phyloP scores from a whole-genome alignment of 2,113 vertebrate genomes.

The Coryphaenoides rupestris region DNA sequence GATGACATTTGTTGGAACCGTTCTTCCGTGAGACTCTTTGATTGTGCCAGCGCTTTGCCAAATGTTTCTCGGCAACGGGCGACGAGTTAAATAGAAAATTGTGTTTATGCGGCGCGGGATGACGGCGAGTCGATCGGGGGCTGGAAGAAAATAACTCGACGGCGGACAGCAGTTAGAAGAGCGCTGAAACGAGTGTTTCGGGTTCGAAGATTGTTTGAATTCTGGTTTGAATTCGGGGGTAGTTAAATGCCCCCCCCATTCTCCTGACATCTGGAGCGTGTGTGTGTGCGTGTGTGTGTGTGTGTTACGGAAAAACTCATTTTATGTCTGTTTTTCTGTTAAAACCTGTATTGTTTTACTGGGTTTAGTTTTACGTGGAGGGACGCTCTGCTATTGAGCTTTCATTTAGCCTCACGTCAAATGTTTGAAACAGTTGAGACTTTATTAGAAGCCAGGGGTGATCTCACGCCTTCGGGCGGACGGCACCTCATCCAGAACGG shows the following conservation, averaged over 20 bases:
- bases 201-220: too few species aligned
- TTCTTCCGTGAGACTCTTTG: too few species aligned
- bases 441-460: neutral
- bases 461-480: neutral
- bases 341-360: neutral
- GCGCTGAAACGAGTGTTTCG: too few species aligned
- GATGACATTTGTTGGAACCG: too few species aligned
- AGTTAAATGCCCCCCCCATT: slow-evolving; percentile 58
- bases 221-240: too few species aligned
- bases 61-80: too few species aligned
- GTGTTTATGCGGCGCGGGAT: too few species aligned
- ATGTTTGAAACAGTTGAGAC: neutral
- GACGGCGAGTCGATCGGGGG: too few species aligned
- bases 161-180: too few species aligned
- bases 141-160: too few species aligned
- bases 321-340: neutral
- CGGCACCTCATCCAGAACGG: neutral
- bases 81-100: too few species aligned
- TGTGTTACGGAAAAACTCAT: slow-evolving; percentile 7
- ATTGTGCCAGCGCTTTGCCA: too few species aligned
- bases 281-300: slow-evolving; percentile 20
- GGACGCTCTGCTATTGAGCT: neutral
- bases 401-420: neutral
- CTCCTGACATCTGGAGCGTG: slow-evolving; percentile 56
- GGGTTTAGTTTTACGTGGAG: neutral